These are phyloP conservation scores for Hydropotes inermis DNA, from an alignment of 2,113 vertebrate species.

Conservation along the genomic window DNA sequence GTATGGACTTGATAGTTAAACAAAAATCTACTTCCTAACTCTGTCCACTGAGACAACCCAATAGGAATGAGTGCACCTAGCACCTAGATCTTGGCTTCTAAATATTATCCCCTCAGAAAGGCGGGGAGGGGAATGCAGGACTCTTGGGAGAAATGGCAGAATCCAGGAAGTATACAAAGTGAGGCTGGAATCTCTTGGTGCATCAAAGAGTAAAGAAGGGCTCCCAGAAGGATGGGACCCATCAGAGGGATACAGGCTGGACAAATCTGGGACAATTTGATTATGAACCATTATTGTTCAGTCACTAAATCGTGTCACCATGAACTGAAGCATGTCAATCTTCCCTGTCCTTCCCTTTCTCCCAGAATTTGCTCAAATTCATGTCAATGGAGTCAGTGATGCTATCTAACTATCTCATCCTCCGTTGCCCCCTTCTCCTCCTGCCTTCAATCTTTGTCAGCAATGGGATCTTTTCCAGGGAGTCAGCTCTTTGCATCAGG, in stretches of 20 bases:
- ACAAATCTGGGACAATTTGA: background rate
- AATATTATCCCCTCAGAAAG: background rate
- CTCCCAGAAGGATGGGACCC: background rate
- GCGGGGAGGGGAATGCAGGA: background rate
- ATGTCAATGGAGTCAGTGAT: background rate
- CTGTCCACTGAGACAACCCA: background rate
- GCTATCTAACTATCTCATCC: background rate
- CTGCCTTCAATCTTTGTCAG: background rate
- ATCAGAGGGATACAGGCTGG: background rate
- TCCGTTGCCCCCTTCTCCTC: background rate
- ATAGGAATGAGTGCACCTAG: no score
- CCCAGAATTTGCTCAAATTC: background rate
- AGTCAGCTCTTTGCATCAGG: background rate
- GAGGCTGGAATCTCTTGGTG: background rate
- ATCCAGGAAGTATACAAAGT: background rate
- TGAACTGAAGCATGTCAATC: background rate
- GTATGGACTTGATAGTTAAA: background rate
- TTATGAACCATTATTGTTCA: background rate
- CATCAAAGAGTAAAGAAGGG: background rate
- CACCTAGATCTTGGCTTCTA: background rate
- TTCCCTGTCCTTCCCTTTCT: background rate
- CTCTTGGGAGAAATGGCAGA: background rate
- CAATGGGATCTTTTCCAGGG: background rate
- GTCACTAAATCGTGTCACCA: background rate
- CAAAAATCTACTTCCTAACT: background rate